Base-by-base conservation (phyloP, 2,113 vertebrate species). In the Tamias sibiricus region DNA sequence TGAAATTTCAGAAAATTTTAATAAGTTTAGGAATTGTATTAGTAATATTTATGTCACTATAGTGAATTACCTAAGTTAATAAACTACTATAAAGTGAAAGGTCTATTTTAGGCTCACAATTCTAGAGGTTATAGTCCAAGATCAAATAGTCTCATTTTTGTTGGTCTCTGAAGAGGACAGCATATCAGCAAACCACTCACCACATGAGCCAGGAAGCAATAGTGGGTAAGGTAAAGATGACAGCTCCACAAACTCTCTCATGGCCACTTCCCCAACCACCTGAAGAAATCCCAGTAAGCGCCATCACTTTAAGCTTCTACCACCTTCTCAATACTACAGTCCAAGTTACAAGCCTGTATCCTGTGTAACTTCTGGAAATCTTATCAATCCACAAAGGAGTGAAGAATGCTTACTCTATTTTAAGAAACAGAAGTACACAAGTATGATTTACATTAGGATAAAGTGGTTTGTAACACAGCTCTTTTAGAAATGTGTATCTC, bases 1-100 rank as follows among this genome's bases (percentile, higher is more conserved):
- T 96, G 90, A 96, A 98, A 82, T 69, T 14, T 0, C n/a, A 37
- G 59, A 28, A 95, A 96, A 66, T 62, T 93, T 76, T 76, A 35
- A 19, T 44, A 59, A 71, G 8, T 0, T 72, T 84, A 80, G 7
- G 2, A 49, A 1, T 44, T 30, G 1, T 68, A 42, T 40, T 52
- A 62, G 0, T 40, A 30, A 47, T 24, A 4, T 35, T 91, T 52
- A 3, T 2, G 40, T 85, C 57, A 76, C 2, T 75, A 12, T 64
- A 75, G 40, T 28, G 35, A 74, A 30, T 37, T 64, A 40, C 4
- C 1, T 52, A 4, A 40, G 1, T 3, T 19, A 92, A 52, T 3
- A 11, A 26, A 35, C 16, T 9, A n/a, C n/a, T 2, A 57, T 8
- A 69, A 80, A 71, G 2, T 69, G 10, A 17, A 59, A n/a, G 22